A percentile compares a stretch with the other conserved stretches of the same genome.
Conservation (phyloP, 2,797 vertebrate species). For the Pseudochromis fuscus region DNA sequence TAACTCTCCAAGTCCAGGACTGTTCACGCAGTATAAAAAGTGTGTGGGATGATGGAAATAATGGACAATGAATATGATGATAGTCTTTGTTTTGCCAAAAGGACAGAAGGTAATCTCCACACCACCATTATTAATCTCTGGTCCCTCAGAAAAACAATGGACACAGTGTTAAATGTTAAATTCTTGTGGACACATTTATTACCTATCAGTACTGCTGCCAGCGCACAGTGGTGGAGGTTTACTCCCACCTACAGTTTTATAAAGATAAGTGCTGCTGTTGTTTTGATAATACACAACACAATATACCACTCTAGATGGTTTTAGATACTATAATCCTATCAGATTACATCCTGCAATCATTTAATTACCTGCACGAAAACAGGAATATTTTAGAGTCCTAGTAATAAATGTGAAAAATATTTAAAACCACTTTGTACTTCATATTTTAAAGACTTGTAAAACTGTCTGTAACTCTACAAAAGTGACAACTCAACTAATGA, state of each 20-base stretch:
- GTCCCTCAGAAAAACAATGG: conserved; percentile 14
- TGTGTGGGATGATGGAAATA: conserved; percentile 64
- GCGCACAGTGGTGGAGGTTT: conserved; percentile 27
- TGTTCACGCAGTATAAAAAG: conserved; percentile 52
- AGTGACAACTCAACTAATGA: too few species aligned
- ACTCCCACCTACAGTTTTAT: conserved; percentile 36
- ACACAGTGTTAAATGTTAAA: conserved; percentile 13
- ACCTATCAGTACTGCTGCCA: conserved; percentile 1
- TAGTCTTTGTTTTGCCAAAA: conserved; percentile 53
- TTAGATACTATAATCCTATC: neutral
- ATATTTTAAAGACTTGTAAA: too few species aligned
- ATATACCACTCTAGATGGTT: too few species aligned
- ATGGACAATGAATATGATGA: conserved; percentile 56
- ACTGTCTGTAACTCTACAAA: too few species aligned
- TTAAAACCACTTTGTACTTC: too few species aligned
- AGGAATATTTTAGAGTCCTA: neutral
- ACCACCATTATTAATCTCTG: conserved; percentile 18
- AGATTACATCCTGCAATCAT: neutral
- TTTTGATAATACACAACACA: neutral
- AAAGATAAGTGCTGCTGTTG: conserved; percentile 1
- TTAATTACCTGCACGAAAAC: neutral
- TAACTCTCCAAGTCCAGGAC: conserved; percentile 19
- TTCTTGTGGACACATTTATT: conserved; percentile 6
- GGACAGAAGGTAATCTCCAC: conserved; percentile 46
- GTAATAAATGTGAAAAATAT: too few species aligned